A percentile compares a stretch with the other conserved stretches of the same genome.
These are phyloP conservation scores for Tenebrosternarchus preto DNA, from an alignment of 2,113 vertebrate genomes.

Conservation along the genomic window DNA sequence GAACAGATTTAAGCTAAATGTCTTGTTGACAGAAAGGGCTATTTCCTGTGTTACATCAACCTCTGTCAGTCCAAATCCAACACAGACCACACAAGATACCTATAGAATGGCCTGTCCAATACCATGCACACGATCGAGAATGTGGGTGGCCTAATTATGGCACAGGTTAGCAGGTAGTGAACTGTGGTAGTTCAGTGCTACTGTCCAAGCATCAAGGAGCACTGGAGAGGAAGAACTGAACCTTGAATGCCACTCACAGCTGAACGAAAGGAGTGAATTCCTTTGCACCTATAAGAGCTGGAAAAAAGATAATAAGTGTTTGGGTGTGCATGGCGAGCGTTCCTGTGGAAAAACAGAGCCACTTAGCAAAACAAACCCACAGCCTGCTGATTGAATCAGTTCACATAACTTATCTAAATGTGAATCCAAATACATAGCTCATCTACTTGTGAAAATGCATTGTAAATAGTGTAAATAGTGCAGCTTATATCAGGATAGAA, in stretches of 20 bases:
- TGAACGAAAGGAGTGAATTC: conserved; percentile 15
- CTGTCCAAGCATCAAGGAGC: conserved; percentile 63
- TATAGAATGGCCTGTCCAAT: conserved; percentile 53
- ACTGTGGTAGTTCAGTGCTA: conserved; percentile 61
- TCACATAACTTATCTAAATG: neutral
- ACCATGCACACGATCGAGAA: conserved; percentile 61
- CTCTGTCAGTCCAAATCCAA: conserved; percentile 39
- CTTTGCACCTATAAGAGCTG: conserved; percentile 12
- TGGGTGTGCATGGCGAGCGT: neutral
- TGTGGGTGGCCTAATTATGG: conserved; percentile 77
- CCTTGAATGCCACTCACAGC: neutral
- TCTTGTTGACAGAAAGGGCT: conserved; percentile 13
- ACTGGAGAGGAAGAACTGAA: conserved; percentile 51
- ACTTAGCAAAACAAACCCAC: neutral
- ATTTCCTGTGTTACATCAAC: conserved; percentile 40
- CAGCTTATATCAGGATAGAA: neutral
- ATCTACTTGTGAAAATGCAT: neutral
- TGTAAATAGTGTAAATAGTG: neutral
- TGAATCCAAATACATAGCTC: neutral
- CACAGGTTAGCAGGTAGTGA: conserved; percentile 58
- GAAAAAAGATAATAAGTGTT: neutral
- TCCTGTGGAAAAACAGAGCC: neutral
- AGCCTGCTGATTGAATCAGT: neutral
- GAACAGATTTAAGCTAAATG: neutral
- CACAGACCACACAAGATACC: conserved; percentile 50